Base-by-base conservation (phyloP, 2,888 invertebrate species). In the Punctoribates punctum region DNA sequence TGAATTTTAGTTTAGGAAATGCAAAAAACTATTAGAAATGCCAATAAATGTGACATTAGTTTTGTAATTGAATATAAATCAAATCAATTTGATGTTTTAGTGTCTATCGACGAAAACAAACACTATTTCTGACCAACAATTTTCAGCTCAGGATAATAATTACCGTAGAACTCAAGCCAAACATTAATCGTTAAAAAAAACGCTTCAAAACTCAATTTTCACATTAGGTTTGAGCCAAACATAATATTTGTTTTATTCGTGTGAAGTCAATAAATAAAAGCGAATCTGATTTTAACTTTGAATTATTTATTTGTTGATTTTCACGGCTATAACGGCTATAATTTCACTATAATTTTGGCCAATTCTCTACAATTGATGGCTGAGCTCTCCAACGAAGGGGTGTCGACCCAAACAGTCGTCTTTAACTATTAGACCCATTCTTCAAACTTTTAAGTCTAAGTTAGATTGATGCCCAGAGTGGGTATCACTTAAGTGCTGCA, bases 21-120 rank as follows among this genome's bases (percentile, higher is more conserved):
- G 42, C 42, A 42, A 42, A 34, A 46, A 72, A 25, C 46, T 20
- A 72, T 72, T 23, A 48, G 25, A 72, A 23, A 11, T 38, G 17
- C 48, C 72, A 72, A 72, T 72, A 72, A 72, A 72, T 72, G 72
- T 72, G 72, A 72, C 72, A 72, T n/a, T 72, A 9, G 20, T 17
- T 67, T 67, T 23, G 23, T 38, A 67, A 48, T 72, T 48, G 48
- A 48, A 11, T 46, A 72, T 72, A 72, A 72, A 72, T 72, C 72
- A 72, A 72, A 72, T 72, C 38, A 72, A 72, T 72, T 72, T 72
- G 25, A 72, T 72, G 72, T 46, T 17, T 72, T 48, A 13, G 20
- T 48, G 23, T 72, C 48, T 72, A 48, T 46, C 13, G 42, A 42
- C 13, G 23, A 42, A 72, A 46, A 72, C 29, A 62, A 27, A 67